Evolutionary conservation across 2,888 invertebrate genomes (phyloP).

Genomic region (Leptothorax acervorum): DNA sequence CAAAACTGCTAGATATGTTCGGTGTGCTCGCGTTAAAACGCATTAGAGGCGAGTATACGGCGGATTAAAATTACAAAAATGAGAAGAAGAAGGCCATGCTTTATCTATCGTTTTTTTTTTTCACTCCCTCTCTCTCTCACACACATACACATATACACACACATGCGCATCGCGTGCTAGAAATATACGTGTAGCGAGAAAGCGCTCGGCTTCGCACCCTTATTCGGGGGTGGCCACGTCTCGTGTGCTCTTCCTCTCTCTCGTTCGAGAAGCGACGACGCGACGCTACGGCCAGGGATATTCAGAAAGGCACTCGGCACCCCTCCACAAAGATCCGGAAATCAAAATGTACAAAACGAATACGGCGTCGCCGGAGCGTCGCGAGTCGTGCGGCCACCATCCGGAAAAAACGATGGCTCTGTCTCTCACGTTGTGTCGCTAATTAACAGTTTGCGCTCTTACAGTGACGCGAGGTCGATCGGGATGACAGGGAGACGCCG

Average conservation of each 20-base stretch:
- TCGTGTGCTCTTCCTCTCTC: background rate
- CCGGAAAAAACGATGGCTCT: background rate
- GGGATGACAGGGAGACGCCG: background rate
- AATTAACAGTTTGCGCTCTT: background rate
- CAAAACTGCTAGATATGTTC: constrained; percentile 15
- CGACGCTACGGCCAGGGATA: constrained; percentile 70
- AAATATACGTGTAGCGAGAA: constrained; percentile 29
- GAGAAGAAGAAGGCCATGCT: constrained; percentile 59
- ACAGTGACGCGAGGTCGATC: constrained; percentile 11
- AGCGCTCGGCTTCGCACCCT: constrained; percentile 25
- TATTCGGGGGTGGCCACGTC: background rate
- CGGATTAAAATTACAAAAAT: constrained; percentile 51
- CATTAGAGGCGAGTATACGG: constrained; percentile 33
- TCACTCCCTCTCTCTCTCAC: no score
- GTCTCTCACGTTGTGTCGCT: background rate
- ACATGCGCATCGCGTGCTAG: background rate
- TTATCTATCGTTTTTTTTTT: constrained; percentile 13
- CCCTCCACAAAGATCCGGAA: constrained; percentile 71
- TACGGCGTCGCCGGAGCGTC: constrained; percentile 56
- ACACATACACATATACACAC: background rate
- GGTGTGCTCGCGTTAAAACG: constrained; percentile 26
- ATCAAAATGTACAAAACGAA: constrained; percentile 75
- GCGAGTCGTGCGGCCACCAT: constrained; percentile 35
- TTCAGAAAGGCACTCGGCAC: constrained; percentile 79
- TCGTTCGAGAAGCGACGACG: constrained; percentile 44